A percentile compares a stretch with the other conserved stretches of the same genome.
Evolutionary conservation across 2,113 vertebrate genomes (phyloP).

Genomic region (Anolis carolinensis): DNA sequence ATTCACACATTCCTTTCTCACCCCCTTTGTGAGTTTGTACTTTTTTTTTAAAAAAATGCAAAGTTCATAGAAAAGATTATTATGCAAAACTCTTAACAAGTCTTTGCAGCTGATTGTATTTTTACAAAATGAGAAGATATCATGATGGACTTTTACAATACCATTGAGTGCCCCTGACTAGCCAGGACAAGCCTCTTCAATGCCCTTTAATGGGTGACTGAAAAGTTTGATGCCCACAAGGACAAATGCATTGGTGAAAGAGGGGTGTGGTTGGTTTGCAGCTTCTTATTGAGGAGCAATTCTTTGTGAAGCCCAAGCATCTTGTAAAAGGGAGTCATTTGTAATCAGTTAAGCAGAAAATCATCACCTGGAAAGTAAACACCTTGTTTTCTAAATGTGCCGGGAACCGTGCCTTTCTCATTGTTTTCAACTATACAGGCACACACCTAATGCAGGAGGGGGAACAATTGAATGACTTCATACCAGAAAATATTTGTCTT

Average conservation of each 20-base stretch:
- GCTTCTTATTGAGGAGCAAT: neutral
- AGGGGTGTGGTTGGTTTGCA: conserved; percentile 13
- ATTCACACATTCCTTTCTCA: neutral
- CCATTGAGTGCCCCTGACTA: neutral
- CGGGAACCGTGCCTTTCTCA: conserved; percentile 62
- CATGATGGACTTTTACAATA: neutral
- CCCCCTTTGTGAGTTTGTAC: neutral
- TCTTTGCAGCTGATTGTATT: neutral
- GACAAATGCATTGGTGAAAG: neutral
- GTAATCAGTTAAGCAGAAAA: conserved; percentile 70
- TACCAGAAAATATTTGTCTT: conserved; percentile 58
- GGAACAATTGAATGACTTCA: conserved; percentile 60
- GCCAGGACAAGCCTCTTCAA: neutral
- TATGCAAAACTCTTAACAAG: neutral
- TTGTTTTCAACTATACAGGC: conserved; percentile 62
- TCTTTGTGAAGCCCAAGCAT: conserved; percentile 62
- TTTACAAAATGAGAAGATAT: neutral
- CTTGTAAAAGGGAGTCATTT: conserved; percentile 71
- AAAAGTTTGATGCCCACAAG: neutral
- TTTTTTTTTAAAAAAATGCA: neutral
- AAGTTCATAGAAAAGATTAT: neutral
- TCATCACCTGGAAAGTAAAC: conserved; percentile 72
- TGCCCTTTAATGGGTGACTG: neutral
- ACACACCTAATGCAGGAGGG: conserved; percentile 38
- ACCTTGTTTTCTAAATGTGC: conserved; percentile 70